A percentile compares a stretch with the other conserved stretches of the same genome.
Evolutionary conservation across 2,797 vertebrate species (phyloP).

Genomic region (Gambelia wislizenii): DNA sequence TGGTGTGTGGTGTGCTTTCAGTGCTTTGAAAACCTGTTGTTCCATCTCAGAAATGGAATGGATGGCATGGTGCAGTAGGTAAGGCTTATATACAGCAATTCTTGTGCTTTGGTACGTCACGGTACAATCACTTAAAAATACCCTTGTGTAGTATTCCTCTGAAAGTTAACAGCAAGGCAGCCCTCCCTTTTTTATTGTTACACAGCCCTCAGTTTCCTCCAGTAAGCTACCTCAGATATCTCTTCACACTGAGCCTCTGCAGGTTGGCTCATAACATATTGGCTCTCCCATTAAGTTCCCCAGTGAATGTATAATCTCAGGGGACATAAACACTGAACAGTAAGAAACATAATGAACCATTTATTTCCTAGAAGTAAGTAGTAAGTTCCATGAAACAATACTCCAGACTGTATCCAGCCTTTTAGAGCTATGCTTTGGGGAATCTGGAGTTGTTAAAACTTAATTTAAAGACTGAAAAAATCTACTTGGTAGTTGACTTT

Average conservation of each 20-base stretch:
- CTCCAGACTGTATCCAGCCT: slow-evolving; percentile 36
- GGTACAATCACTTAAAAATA: no score
- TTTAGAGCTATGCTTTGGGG: background rate
- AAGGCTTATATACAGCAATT: no score
- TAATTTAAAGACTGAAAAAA: slow-evolving; percentile 35
- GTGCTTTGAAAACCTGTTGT: no score
- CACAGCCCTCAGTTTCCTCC: background rate
- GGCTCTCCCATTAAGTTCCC: background rate
- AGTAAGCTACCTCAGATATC: background rate
- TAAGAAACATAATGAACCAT: slow-evolving; percentile 61
- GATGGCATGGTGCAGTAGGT: no score
- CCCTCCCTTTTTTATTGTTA: background rate
- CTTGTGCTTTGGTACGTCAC: no score
- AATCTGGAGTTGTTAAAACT: background rate
- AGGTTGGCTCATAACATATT: background rate
- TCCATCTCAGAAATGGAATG: no score
- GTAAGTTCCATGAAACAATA: slow-evolving; percentile 39
- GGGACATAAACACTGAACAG: background rate
- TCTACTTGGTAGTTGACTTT: background rate
- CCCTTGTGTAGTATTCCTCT: no score
- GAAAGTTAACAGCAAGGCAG: background rate
- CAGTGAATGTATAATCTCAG: background rate
- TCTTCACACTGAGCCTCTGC: background rate
- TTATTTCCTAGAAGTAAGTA: slow-evolving; percentile 25
- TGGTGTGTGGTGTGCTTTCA: no score